Conservation (phyloP, 2,113 vertebrate genomes). For the Neotoma lepida region DNA sequence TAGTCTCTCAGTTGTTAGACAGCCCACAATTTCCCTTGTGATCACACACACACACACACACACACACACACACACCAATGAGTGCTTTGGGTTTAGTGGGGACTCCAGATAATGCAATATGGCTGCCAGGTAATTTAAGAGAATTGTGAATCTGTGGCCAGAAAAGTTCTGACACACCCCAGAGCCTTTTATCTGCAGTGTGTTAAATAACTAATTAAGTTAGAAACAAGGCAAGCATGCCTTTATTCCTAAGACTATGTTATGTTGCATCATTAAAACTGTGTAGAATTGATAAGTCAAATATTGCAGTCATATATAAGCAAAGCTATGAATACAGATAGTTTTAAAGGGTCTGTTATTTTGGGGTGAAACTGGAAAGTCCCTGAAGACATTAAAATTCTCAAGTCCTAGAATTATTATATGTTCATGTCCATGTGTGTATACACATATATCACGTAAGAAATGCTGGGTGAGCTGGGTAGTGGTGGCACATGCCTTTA, state of each 20-base stretch:
- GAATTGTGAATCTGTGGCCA: constrained; percentile 12
- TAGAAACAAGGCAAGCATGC: not conserved
- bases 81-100: not conserved
- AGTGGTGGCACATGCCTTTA: not conserved
- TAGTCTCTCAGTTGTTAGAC: constrained; percentile 16
- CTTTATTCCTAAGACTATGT: constrained; percentile 48
- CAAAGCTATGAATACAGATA: not conserved
- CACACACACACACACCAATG: not conserved
- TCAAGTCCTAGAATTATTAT: not conserved
- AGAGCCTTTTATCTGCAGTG: not conserved
- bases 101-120: not conserved
- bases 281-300: not conserved
- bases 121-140: constrained; percentile 6
- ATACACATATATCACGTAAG: not conserved
- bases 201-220: constrained; percentile 40
- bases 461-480: not conserved
- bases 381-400: constrained; percentile 12
- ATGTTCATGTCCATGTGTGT: not conserved
- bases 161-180: not conserved
- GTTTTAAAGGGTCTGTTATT: constrained; percentile 3
- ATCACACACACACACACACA: rapidly evolving
- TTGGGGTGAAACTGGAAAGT: not conserved
- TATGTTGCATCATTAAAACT: not conserved
- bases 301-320: not conserved
- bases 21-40: not conserved